These are phyloP conservation scores for Paedocypris micromegethes DNA, from an alignment of 2,797 vertebrate species.

Conservation along the genomic window DNA sequence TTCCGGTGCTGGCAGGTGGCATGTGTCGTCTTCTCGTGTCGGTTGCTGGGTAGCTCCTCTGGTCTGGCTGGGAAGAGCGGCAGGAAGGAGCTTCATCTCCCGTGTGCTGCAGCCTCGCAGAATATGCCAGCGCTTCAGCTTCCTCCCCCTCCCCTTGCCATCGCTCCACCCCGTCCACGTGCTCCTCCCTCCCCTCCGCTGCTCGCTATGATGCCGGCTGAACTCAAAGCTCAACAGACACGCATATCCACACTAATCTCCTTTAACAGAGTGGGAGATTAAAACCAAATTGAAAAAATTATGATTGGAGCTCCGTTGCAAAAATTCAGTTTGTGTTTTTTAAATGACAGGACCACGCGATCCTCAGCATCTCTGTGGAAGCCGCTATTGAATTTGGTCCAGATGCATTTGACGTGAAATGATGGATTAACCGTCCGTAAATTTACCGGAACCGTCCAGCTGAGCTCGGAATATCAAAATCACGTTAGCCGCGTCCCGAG, in stretches of 20 bases:
- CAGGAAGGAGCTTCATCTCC: conserved; percentile 63
- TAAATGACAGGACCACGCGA: too few relatives aligned
- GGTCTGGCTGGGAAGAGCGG: conserved; percentile 51
- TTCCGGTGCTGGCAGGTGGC: conserved; percentile 54
- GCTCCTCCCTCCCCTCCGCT: conserved; percentile 38
- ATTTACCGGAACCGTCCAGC: too few relatives aligned
- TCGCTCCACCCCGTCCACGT: conserved; percentile 49
- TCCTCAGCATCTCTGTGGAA: too few relatives aligned
- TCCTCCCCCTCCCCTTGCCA: conserved; percentile 46
- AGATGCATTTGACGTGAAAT: too few relatives aligned
- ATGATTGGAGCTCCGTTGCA: background rate
- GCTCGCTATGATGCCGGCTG: conserved; percentile 49
- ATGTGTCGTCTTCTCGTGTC: conserved; percentile 45
- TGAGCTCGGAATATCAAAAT: too few relatives aligned
- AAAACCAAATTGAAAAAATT: conserved; percentile 1
- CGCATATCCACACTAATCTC: conserved; percentile 8
- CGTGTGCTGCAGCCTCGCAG: conserved; percentile 71
- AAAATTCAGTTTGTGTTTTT: background rate
- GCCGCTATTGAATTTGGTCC: too few relatives aligned
- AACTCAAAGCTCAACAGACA: conserved; percentile 52
- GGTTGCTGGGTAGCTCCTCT: conserved; percentile 48
- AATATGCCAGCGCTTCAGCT: conserved; percentile 59
- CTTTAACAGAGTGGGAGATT: conserved; percentile 24
- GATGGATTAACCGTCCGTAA: too few relatives aligned
- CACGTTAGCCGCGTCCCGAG: too few relatives aligned